Base-by-base conservation (phyloP, 1,140 invertebrate species). In the Lineus longissimus region DNA sequence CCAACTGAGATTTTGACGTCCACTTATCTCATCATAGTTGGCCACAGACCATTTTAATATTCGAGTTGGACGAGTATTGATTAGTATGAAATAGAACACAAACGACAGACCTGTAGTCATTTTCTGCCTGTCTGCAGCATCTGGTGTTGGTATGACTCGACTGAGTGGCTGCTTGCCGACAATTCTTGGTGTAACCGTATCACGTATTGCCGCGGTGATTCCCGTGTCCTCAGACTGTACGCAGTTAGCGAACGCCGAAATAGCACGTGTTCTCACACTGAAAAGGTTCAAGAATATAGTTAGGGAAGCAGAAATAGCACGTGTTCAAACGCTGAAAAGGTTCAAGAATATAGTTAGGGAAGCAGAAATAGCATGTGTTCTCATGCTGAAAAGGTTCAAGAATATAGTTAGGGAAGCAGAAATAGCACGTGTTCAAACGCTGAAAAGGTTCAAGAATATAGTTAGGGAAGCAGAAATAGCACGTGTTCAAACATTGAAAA, bases 341-440 rank as follows among this genome's bases (percentile, higher is more conserved):
- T 47, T n/a, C n/a, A 15, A 64, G 43, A 41, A 57, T 2, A 15
- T 22, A 45, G 31, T 4, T 11, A 55, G 2, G 2, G 17, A 36
- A 54, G 15, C 15, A 36, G 4, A 73, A 66, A 88, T 81, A 0
- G 86, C 86, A 77, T 85, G 84, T 1, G 86, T 82, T 65, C 87
- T 76, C 6, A 88, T 85, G 22, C 76, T 78, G 66, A 25, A 66
- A 71, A 55, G 59, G 4, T 47, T n/a, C n/a, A 15, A 64, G 43
- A 41, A 57, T 2, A 15, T 22, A 45, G 31, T 4, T 11, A 55
- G 2, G 2, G 17, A 36, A 54, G 15, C 15, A 36, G 4, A 73
- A 66, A 88, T 81, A 0, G 86, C 86, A 77, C 85, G 84, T 1
- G 86, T 82, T 65, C 87, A 76, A 6, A 88, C 85, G 22, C 76